A percentile compares a stretch with the other conserved stretches of the same genome.
Evolutionary conservation across 2,888 invertebrate genomes (phyloP).

Genomic region (Anoncus sp.): DNA sequence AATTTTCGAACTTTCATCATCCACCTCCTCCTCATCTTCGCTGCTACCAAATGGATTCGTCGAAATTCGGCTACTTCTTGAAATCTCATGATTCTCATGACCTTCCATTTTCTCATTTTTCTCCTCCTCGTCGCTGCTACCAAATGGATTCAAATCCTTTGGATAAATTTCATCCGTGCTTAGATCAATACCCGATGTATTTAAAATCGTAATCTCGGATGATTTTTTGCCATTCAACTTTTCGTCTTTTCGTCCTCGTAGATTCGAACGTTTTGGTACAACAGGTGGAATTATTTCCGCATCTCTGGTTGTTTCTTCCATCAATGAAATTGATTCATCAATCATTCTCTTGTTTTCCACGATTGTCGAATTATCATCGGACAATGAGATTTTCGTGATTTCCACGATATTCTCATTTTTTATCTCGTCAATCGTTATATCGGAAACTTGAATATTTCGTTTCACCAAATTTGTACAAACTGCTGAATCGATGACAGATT

Average conservation of each 20-base stretch:
- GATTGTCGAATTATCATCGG: not conserved
- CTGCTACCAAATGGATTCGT: conserved; percentile 90
- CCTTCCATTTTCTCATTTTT: too few relatives aligned
- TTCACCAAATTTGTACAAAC: not conserved
- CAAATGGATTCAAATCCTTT: conserved; percentile 93
- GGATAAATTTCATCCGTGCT: conserved; percentile 86
- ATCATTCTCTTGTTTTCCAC: conserved; percentile 13
- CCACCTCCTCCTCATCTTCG: conserved; percentile 64
- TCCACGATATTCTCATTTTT: not conserved
- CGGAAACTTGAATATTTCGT: not conserved
- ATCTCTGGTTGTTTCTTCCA: not conserved
- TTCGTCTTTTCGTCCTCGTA: conserved; percentile 2
- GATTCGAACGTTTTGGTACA: conserved; percentile 37
- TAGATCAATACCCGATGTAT: conserved; percentile 65
- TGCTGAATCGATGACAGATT: not conserved
- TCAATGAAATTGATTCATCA: not conserved
- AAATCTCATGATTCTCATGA: conserved; percentile 36
- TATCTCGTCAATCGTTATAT: not conserved
- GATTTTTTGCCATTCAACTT: conserved; percentile 16
- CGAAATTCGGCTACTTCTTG: conserved; percentile 59
- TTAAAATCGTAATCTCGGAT: conserved; percentile 57
- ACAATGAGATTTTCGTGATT: not conserved
- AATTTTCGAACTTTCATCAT: conserved; percentile 20
- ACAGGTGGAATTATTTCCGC: conserved; percentile 12
- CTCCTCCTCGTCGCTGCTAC: conserved; percentile 89